Conservation (phyloP, 2,113 vertebrate genomes). For the Pseudorasbora parva region DNA sequence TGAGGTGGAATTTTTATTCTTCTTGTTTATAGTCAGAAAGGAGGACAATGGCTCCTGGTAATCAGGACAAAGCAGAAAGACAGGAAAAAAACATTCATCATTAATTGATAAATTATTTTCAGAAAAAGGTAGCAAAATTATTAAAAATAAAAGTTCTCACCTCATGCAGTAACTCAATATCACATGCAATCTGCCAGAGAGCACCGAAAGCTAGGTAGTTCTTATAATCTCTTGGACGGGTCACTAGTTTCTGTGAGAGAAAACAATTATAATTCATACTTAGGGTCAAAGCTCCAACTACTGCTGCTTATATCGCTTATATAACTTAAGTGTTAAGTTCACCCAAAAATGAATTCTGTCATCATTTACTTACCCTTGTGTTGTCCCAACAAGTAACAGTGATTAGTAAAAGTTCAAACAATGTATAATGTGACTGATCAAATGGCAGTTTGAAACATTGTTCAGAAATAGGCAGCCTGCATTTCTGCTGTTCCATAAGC, state of each 20-base stretch:
- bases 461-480: too few species aligned
- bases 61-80: constrained; percentile 37
- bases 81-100: not conserved
- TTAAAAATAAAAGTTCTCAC: constrained; percentile 66
- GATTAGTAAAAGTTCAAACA: too few species aligned
- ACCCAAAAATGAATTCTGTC: too few species aligned
- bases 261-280: constrained; percentile 15
- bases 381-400: too few species aligned
- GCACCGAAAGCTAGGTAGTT: constrained; percentile 81
- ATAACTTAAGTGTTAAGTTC: too few species aligned
- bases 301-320: not conserved
- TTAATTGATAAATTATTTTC: not conserved
- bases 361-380: too few species aligned
- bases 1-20: not conserved
- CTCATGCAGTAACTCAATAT: constrained; percentile 86
- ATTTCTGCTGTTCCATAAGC: too few species aligned
- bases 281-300: not conserved
- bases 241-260: constrained; percentile 76
- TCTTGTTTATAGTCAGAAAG: constrained; percentile 75
- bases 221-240: constrained; percentile 69
- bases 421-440: too few species aligned
- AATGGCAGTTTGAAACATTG: too few species aligned
- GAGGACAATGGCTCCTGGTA: constrained; percentile 84
- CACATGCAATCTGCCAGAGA: constrained; percentile 88
- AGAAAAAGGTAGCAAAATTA: not conserved